Conservation (phyloP, 2,797 vertebrate species). For the Labeo calbasu region DNA sequence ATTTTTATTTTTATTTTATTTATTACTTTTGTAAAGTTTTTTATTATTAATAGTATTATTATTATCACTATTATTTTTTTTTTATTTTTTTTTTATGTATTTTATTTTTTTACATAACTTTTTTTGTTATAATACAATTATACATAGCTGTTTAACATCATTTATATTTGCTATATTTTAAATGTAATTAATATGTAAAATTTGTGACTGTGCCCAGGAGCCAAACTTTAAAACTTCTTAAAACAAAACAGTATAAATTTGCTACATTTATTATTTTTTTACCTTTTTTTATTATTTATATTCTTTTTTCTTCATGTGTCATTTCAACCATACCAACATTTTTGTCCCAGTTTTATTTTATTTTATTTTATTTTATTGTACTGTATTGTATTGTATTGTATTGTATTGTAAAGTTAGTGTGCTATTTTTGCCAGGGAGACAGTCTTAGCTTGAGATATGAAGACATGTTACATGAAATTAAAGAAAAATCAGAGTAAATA, state of each 20-base stretch:
- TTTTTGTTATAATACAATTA: too few relatives aligned
- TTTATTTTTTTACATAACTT: too few relatives aligned
- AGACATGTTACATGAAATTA: not conserved
- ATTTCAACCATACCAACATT: not conserved
- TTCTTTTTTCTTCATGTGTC: too few relatives aligned
- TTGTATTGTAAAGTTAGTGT: not conserved
- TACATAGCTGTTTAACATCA: too few relatives aligned
- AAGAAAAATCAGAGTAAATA: not conserved
- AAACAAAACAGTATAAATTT: too few relatives aligned
- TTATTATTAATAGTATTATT: too few relatives aligned
- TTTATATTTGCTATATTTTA: not conserved
- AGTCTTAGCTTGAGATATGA: not conserved
- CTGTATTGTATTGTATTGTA: too few relatives aligned
- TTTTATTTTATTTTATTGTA: not conserved
- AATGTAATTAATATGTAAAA: not conserved
- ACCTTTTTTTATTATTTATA: too few relatives aligned
- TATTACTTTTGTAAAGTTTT: too few relatives aligned
- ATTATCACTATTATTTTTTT: too few relatives aligned
- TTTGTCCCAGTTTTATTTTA: not conserved
- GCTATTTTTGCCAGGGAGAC: not conserved
- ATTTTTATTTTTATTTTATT: too few relatives aligned
- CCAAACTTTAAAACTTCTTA: not conserved
- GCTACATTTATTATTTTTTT: not conserved
- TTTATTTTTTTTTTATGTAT: too few relatives aligned
- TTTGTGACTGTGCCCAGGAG: not conserved